Conservation (phyloP, 2,888 invertebrate species). For the Heliconius sara region DNA sequence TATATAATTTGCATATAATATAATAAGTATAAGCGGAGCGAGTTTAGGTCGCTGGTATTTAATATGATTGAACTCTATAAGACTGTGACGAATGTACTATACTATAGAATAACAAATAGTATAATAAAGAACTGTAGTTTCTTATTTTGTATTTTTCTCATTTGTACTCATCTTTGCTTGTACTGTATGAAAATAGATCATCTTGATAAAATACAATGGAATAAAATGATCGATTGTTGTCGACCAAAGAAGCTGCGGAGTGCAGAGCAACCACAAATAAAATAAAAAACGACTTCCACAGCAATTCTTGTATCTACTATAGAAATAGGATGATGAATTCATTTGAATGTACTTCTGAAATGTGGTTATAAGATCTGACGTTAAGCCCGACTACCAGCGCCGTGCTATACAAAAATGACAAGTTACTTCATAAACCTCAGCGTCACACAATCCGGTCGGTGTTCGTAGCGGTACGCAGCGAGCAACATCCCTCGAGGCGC, state of each 20-base stretch:
- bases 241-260: neutral
- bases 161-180: neutral
- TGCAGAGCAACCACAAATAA: neutral
- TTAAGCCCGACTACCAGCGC: neutral
- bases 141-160: neutral
- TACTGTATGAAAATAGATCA: neutral
- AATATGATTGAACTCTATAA: neutral
- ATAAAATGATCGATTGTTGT: neutral
- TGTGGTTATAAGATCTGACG: slow-evolving; percentile 15
- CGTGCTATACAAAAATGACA: slow-evolving; percentile 7
- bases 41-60: too few species aligned
- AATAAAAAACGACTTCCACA: neutral
- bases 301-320: slow-evolving; percentile 2
- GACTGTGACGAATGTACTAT: neutral
- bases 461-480: slow-evolving; percentile 30
- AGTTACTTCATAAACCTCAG: slow-evolving; percentile 20
- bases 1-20: too few species aligned
- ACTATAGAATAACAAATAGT: neutral
- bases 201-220: neutral
- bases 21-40: too few species aligned
- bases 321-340: slow-evolving; percentile 27
- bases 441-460: slow-evolving; percentile 37
- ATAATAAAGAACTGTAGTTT: neutral
- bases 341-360: neutral
- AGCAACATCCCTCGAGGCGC: slow-evolving; percentile 23